Conservation (phyloP, 2,113 vertebrate genomes). For the Colaptes auratus region DNA sequence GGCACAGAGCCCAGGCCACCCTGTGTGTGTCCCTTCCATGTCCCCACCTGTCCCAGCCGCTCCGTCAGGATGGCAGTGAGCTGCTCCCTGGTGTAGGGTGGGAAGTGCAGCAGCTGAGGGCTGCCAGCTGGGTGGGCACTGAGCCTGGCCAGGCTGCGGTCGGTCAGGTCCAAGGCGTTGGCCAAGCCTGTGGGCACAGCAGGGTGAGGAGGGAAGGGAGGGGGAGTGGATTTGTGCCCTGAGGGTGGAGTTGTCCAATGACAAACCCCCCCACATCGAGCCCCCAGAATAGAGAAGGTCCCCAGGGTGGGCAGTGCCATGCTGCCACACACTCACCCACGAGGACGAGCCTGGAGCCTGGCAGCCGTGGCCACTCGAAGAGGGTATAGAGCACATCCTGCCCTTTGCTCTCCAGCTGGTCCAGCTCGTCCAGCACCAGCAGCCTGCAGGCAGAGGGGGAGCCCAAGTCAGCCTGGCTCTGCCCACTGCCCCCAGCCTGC, state of each 20-base stretch:
- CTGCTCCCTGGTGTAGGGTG: slow-evolving; percentile 89
- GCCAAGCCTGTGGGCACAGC: slow-evolving; percentile 82
- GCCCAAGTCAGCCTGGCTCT: neutral
- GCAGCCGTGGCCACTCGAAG: slow-evolving; percentile 91
- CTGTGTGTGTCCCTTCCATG: fast-evolving
- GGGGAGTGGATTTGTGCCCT: neutral
- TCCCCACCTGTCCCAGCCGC: slow-evolving; percentile 82
- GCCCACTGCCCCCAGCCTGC: fast-evolving
- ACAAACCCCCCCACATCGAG: neutral
- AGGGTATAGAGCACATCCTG: slow-evolving; percentile 96
- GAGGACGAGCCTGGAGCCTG: slow-evolving; percentile 85
- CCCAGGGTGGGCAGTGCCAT: neutral
- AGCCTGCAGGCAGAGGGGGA: slow-evolving; percentile 74
- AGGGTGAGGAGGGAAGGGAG: neutral
- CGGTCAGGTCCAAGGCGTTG: slow-evolving; percentile 92
- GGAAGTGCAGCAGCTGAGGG: slow-evolving; percentile 88
- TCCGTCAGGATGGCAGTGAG: slow-evolving; percentile 88
- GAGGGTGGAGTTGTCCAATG: neutral
- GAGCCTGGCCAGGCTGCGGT: slow-evolving; percentile 88
- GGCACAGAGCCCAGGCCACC: neutral
- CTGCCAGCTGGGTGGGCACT: slow-evolving; percentile 75
- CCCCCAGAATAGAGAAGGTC: neutral
- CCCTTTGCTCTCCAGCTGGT: slow-evolving; percentile 93
- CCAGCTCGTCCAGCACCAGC: slow-evolving; percentile 94
- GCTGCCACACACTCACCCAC: slow-evolving; percentile 79